A percentile compares a stretch with the other conserved stretches of the same genome.
Conservation (phyloP, 30 jellyfish, hydroid and myxozoan species). For the Aurelia aurita complex sp. Pacific region DNA sequence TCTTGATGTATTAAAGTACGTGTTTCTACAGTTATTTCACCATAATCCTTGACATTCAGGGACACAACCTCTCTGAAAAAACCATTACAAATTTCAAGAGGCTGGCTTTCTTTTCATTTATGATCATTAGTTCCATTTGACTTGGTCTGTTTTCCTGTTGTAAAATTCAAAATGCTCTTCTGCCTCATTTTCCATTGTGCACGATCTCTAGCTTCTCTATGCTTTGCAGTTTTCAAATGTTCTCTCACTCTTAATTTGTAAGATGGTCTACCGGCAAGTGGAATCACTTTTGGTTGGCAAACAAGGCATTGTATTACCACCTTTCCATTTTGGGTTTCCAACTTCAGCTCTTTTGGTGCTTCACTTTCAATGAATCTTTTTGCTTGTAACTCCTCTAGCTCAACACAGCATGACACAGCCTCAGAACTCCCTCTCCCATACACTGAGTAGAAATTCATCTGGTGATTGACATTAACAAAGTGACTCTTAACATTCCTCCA, state of each 20-base stretch:
- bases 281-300: too few species aligned
- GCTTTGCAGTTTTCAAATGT: too few species aligned
- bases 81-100: slow-evolving; percentile 10
- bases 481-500: background rate
- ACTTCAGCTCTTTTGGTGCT: slow-evolving; percentile 27
- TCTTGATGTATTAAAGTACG: slow-evolving; percentile 4
- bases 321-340: slow-evolving; percentile 1
- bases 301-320: slow-evolving; percentile 2
- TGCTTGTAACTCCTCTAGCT: slow-evolving; percentile 12
- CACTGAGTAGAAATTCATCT: slow-evolving; percentile 11
- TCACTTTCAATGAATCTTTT: slow-evolving; percentile 5
- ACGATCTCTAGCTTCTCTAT: too few species aligned
- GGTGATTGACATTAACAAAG: slow-evolving; percentile 11
- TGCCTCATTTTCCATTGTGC: too few species aligned
- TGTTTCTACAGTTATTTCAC: slow-evolving; percentile 16
- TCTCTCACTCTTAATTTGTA: too few species aligned
- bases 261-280: too few species aligned
- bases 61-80: slow-evolving; percentile 9
- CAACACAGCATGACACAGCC: slow-evolving; percentile 16
- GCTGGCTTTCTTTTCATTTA: slow-evolving; percentile 9
- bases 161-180: too few species aligned
- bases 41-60: slow-evolving; percentile 3
- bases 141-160: too few species aligned
- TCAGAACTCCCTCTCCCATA: slow-evolving; percentile 18
- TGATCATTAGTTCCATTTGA: background rate